Conservation (phyloP, 1,140 invertebrate genomes). For the Papilio aristodemus region DNA sequence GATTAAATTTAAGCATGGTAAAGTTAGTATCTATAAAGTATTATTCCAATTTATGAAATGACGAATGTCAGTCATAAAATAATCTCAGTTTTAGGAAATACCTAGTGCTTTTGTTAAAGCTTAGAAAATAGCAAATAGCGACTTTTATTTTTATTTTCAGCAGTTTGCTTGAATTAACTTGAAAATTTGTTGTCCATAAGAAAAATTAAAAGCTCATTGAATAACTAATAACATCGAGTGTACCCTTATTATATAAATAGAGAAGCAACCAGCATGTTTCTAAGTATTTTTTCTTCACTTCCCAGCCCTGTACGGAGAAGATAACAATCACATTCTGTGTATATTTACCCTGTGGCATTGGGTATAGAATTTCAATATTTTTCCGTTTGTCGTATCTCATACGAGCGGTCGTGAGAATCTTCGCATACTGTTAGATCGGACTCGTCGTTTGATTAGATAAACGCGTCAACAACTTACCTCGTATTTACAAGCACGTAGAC, state of each 20-base stretch:
- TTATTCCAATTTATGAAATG: neutral
- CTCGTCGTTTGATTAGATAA: conserved; percentile 45
- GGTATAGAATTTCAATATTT: conserved; percentile 14
- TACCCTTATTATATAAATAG: neutral
- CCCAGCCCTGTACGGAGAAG: neutral
- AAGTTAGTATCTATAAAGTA: neutral
- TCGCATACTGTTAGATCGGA: conserved; percentile 40
- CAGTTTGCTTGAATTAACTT: too few species aligned
- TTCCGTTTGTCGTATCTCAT: conserved; percentile 25
- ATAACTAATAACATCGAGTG: too few species aligned
- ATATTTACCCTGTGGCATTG: conserved; percentile 9
- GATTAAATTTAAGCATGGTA: neutral
- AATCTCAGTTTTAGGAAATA: too few species aligned
- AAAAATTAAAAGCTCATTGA: too few species aligned
- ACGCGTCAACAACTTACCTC: conserved; percentile 26
- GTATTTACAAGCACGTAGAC: conserved; percentile 11
- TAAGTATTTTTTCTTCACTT: neutral
- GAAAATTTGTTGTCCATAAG: too few species aligned
- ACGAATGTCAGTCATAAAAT: too few species aligned
- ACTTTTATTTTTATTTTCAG: too few species aligned
- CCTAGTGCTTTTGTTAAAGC: too few species aligned
- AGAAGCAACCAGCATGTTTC: neutral
- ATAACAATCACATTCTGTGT: conserved; percentile 6
- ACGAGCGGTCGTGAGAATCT: conserved; percentile 50
- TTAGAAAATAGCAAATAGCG: too few species aligned